Conservation (phyloP, 64 coral and sea anemone species). For the Anthopleura sola region DNA sequence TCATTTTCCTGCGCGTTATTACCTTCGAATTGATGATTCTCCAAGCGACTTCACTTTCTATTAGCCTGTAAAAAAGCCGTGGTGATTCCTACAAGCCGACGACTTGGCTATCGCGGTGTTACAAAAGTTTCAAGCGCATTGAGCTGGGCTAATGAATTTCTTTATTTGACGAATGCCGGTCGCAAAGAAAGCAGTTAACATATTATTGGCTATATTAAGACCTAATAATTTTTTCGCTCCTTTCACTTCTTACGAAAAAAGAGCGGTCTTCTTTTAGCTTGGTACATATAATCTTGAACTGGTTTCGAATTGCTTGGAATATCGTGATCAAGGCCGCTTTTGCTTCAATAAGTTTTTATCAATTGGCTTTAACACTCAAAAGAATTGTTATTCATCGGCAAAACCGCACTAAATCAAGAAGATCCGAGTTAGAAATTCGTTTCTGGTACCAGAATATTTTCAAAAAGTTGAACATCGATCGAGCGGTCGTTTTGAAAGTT, state of each 20-base stretch:
- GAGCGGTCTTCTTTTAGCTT: neutral
- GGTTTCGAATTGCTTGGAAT: neutral
- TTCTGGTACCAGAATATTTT: neutral
- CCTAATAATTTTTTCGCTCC: slow-evolving; percentile 69
- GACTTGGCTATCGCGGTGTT: neutral
- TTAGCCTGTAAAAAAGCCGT: slow-evolving; percentile 10
- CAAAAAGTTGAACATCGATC: neutral
- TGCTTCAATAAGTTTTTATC: neutral
- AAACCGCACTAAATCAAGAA: neutral
- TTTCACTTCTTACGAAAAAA: neutral
- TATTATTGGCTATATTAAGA: slow-evolving; percentile 89
- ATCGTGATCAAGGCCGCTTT: neutral
- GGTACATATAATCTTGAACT: neutral
- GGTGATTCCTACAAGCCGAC: neutral
- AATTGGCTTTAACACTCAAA: slow-evolving; percentile 1
- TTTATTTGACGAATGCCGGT: slow-evolving; percentile 93
- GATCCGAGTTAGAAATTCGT: neutral
- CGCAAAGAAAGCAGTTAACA: slow-evolving; percentile 87
- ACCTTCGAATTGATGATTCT: slow-evolving; percentile 53
- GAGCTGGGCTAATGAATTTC: slow-evolving; percentile 87
- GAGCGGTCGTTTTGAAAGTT: slow-evolving; percentile 38
- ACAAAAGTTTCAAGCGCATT: slow-evolving; percentile 2
- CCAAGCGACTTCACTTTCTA: slow-evolving; percentile 33
- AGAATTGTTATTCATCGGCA: neutral
- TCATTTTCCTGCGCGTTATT: slow-evolving; percentile 45